Evolutionary conservation across 2,888 invertebrate species (phyloP).

Genomic region (Spodoptera exigua): DNA sequence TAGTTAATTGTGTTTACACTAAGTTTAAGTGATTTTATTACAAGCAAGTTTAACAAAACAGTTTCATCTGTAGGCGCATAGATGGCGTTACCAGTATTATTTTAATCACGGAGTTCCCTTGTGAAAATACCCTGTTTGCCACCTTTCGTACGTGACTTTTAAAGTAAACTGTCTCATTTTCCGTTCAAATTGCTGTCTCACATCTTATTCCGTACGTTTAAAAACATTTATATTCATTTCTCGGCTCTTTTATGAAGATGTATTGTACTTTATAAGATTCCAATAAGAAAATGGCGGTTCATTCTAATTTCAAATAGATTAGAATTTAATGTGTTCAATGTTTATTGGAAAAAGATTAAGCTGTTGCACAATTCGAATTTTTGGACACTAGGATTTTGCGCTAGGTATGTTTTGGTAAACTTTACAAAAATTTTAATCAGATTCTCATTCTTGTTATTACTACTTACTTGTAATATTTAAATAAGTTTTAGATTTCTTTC

Average conservation of each 20-base stretch:
- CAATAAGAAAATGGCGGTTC: slow-evolving; percentile 73
- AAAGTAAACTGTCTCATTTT: slow-evolving; percentile 84
- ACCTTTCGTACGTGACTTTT: slow-evolving; percentile 80
- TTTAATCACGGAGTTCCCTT: slow-evolving; percentile 11
- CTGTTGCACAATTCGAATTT: too few species aligned
- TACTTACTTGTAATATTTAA: too few species aligned
- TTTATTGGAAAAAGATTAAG: slow-evolving; percentile 4
- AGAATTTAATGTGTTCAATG: slow-evolving; percentile 56
- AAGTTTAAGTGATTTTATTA: too few species aligned
- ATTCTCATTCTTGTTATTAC: too few species aligned
- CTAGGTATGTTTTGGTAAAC: too few species aligned
- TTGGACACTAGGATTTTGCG: too few species aligned
- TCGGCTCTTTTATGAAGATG: slow-evolving; percentile 77
- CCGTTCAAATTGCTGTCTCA: slow-evolving; percentile 81
- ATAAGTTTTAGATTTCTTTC: too few species aligned
- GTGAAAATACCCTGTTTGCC: slow-evolving; percentile 56
- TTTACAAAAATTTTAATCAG: too few species aligned
- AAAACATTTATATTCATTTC: slow-evolving; percentile 84
- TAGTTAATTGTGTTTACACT: not conserved
- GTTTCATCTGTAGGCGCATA: slow-evolving; percentile 28
- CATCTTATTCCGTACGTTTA: slow-evolving; percentile 80
- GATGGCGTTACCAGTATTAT: slow-evolving; percentile 72
- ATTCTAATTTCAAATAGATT: slow-evolving; percentile 55
- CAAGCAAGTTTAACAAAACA: not conserved
- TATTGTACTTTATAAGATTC: slow-evolving; percentile 71